A percentile compares a stretch with the other conserved stretches of the same genome.
Conservation (phyloP, 2,113 vertebrate genomes). For the Heterotilapia buettikoferi region DNA sequence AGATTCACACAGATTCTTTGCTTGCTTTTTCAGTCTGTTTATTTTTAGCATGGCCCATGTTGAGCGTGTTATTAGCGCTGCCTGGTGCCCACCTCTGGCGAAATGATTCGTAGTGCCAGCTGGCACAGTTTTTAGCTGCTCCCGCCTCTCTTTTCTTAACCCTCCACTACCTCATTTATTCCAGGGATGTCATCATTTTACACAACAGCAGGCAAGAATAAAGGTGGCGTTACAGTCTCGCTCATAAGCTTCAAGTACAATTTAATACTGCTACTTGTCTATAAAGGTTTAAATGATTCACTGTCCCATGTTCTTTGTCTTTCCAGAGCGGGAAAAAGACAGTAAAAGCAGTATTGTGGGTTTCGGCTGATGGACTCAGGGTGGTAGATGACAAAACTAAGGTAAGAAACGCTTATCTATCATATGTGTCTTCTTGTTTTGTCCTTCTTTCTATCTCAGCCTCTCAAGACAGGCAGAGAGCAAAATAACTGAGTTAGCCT, state of each 20-base stretch:
- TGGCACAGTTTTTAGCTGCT: slow-evolving; percentile 7
- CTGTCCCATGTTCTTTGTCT: not conserved
- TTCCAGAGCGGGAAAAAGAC: slow-evolving; percentile 86
- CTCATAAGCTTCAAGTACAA: not conserved
- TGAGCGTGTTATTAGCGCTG: slow-evolving; percentile 43
- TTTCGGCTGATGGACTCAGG: slow-evolving; percentile 87
- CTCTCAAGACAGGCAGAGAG: not conserved
- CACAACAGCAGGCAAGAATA: not conserved
- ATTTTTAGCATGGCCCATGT: slow-evolving; percentile 35
- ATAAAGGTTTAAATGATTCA: not conserved
- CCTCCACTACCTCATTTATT: not conserved
- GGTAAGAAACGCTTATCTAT: slow-evolving; percentile 58
- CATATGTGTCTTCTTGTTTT: not conserved
- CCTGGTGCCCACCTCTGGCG: slow-evolving; percentile 39
- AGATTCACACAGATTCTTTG: not conserved
- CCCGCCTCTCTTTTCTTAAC: not conserved
- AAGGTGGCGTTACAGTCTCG: not conserved
- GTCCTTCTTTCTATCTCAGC: not conserved
- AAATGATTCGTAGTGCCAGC: slow-evolving; percentile 7
- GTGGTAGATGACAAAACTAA: slow-evolving; percentile 94
- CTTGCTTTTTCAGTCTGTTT: not conserved
- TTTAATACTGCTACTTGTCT: not conserved
- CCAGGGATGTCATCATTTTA: not conserved
- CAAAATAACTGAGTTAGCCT: not conserved
- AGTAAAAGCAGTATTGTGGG: slow-evolving; percentile 88